These are phyloP conservation scores for Drosophila nigritarsus DNA, from an alignment of 2,888 invertebrate genomes.

Conservation along the genomic window DNA sequence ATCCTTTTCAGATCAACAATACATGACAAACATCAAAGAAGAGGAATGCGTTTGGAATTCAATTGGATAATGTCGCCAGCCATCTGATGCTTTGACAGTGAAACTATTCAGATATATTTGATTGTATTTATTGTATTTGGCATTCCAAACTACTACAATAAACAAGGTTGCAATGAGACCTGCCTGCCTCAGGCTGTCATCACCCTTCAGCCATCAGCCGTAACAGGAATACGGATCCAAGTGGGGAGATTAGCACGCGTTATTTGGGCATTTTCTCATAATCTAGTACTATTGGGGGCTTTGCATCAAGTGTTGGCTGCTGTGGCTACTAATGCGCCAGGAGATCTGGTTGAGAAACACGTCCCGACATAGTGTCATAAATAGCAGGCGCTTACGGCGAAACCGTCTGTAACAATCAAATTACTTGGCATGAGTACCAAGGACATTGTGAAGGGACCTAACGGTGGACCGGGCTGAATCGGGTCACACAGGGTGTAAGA, in stretches of 20 bases:
- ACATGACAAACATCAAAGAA: not conserved
- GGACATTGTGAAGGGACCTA: not conserved
- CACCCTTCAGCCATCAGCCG: not conserved
- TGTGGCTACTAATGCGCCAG: not conserved
- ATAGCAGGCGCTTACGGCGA: not conserved
- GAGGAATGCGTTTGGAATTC: slow-evolving; percentile 7
- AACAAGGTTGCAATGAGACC: not conserved
- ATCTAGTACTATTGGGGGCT: not conserved
- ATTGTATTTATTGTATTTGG: slow-evolving; percentile 36
- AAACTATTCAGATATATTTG: slow-evolving; percentile 40
- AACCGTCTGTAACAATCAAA: not conserved
- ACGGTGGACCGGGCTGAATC: not conserved
- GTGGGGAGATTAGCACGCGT: not conserved
- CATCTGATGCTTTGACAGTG: not conserved
- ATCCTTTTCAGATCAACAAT: not conserved
- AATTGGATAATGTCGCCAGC: slow-evolving; percentile 17
- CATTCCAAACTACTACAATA: slow-evolving; percentile 6
- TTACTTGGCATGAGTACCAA: not conserved
- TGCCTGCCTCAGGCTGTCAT: not conserved
- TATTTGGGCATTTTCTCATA: not conserved
- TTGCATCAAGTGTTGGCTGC: not conserved
- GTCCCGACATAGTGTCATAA: not conserved
- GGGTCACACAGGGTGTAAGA: not conserved
- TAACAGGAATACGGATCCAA: not conserved
- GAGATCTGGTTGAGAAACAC: not conserved